Evolutionary conservation across 2,797 vertebrate genomes (phyloP).

Genomic region (Stomatorhinus walkeri): DNA sequence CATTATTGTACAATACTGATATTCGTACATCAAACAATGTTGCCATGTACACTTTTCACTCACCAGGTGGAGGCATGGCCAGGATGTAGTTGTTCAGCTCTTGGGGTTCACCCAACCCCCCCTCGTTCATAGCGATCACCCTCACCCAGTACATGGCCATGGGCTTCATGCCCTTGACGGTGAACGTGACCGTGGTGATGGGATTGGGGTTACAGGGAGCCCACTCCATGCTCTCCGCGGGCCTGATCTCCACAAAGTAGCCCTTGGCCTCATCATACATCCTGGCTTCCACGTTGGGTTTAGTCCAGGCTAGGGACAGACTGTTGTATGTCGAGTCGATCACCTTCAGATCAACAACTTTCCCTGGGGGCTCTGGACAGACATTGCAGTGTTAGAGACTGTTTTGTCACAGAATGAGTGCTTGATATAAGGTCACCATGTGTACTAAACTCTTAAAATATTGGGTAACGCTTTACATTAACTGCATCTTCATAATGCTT

Average conservation of each 20-base stretch:
- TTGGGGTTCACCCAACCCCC: constrained; percentile 59
- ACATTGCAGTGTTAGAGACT: constrained; percentile 3
- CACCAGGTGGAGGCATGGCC: constrained; percentile 63
- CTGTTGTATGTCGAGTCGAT: constrained; percentile 68
- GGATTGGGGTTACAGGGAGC: constrained; percentile 62
- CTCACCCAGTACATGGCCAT: constrained; percentile 70
- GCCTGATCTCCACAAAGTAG: constrained; percentile 75
- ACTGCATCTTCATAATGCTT: background rate
- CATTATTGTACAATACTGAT: background rate
- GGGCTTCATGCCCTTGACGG: constrained; percentile 68
- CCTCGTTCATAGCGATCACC: constrained; percentile 62
- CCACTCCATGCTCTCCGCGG: constrained; percentile 68
- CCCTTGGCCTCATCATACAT: constrained; percentile 64
- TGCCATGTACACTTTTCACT: constrained; percentile 35
- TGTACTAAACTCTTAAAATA: background rate
- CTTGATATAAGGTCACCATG: background rate
- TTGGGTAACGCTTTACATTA: background rate
- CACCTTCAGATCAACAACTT: constrained; percentile 72
- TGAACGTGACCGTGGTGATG: constrained; percentile 56
- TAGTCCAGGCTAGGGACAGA: constrained; percentile 73
- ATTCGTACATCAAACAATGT: background rate
- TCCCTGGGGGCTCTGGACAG: constrained; percentile 71
- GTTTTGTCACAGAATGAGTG: constrained; percentile 19
- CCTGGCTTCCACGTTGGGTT: constrained; percentile 56
- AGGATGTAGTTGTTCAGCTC: constrained; percentile 62